Base-by-base conservation (phyloP, 1,140 invertebrate species). In the Penaeus indicus region DNA sequence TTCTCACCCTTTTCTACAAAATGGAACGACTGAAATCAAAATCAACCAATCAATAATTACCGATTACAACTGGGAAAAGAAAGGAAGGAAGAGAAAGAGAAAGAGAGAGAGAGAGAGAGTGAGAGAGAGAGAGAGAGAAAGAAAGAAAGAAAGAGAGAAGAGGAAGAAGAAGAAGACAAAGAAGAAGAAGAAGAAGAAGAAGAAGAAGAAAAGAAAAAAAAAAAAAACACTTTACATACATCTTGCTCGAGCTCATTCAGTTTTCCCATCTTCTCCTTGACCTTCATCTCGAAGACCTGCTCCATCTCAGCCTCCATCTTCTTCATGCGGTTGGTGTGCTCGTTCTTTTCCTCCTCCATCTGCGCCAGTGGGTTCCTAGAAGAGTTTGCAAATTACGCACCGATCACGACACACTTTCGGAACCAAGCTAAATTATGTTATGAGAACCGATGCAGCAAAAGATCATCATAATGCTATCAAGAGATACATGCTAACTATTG, bases 281-380 rank as follows among this genome's bases (percentile, higher is more conserved):
- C 97, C 93, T 97, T 97, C 94, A 95, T 96, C 92, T 96, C 96
- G 92, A 97, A 97, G 22, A 98, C 97, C 94, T 99, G 97, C 93
- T 99, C 97, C 96, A 98, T 98, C 93, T 99, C 98, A 80, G 95
- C 95, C 92, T 98, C 97, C 96, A 99, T 98, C 93, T 98, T 98
- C 92, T 97, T 97, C 95, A 99, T 98, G 93, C 99, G 98, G 67
- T 95, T 94, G 92, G 98, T 97, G 91, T 99, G 98, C 92, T 99
- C 98, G 85, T 96, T 95, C 92, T 98, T 98, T 92, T 99, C 98
- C 92, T 99, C 98, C 93, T 99, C 98, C 96, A 99, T 97, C 93
- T 99, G 98, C 89, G 97, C 97, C 90, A 99, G 93, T 78, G 98
- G 98, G 94, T 99, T 99, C 95, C 96, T 98, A 93, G 22, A 92